A percentile compares a stretch with the other conserved stretches of the same genome.
Evolutionary conservation across 2,888 invertebrate species (phyloP).

Genomic region (Magallana nippona): DNA sequence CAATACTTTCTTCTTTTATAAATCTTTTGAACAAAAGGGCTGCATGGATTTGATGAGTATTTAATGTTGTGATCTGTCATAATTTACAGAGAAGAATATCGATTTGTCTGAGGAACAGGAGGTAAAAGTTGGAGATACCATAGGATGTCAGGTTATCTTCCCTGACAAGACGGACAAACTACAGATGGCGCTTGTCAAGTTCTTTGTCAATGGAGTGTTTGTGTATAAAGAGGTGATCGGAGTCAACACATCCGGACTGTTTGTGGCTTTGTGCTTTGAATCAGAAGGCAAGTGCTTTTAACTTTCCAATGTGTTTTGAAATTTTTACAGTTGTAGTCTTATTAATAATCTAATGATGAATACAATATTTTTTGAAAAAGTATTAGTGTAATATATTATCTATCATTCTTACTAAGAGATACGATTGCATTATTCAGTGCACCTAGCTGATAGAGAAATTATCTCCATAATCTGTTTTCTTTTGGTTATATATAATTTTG

Average conservation of each 20-base stretch:
- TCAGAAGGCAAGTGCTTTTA: constrained; percentile 25
- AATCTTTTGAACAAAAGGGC: no score
- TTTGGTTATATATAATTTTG: no score
- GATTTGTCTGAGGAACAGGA: constrained; percentile 7
- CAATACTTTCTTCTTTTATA: no score
- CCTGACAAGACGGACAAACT: constrained; percentile 23
- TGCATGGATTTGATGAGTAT: no score
- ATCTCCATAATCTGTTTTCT: no score
- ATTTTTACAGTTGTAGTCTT: not conserved
- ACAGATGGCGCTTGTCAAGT: constrained; percentile 31
- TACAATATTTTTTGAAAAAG: no score
- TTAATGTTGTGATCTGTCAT: no score
- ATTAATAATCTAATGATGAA: no score
- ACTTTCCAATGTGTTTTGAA: not conserved
- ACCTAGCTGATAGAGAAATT: no score
- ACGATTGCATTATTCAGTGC: no score
- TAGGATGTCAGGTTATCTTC: constrained; percentile 42
- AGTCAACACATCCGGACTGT: constrained; percentile 28
- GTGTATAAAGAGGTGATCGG: constrained; percentile 31
- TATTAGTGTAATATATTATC: no score
- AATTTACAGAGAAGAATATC: constrained; percentile 21
- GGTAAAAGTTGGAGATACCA: constrained; percentile 1
- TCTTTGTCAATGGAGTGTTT: constrained; percentile 29
- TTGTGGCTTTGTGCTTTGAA: constrained; percentile 38
- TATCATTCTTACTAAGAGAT: no score